A percentile compares a stretch with the other conserved stretches of the same genome.
phyloP scores from a whole-genome alignment of 2,113 vertebrate genomes.

The Parotia lawesii region DNA sequence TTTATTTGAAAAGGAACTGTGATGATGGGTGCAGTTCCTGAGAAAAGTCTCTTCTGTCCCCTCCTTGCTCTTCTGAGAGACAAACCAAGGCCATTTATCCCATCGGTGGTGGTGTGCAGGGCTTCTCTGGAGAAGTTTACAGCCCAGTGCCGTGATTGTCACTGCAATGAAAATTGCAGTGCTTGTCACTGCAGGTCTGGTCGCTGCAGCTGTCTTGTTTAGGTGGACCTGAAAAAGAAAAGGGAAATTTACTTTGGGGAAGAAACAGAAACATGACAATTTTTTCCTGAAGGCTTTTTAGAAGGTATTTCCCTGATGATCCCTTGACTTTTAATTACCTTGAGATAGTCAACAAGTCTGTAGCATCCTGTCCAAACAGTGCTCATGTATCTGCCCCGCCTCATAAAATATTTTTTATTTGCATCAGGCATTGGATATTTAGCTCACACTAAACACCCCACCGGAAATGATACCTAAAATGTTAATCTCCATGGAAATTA shows the following conservation, averaged over 20 bases:
- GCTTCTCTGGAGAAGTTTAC: neutral
- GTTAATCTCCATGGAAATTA: neutral
- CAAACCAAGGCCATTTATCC: neutral
- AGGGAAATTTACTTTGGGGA: neutral
- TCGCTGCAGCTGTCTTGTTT: neutral
- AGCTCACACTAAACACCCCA: neutral
- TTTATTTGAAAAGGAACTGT: constrained; percentile 4
- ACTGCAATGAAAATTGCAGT: neutral
- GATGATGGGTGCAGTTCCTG: neutral
- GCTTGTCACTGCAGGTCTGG: neutral
- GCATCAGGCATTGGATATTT: neutral
- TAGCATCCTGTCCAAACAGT: neutral
- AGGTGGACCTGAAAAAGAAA: neutral
- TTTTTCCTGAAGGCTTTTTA: neutral
- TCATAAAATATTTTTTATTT: neutral
- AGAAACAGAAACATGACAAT: rapidly evolving
- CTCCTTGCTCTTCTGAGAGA: neutral
- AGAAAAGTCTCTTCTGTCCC: neutral
- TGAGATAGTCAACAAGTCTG: neutral
- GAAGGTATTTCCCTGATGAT: neutral
- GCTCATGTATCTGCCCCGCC: neutral
- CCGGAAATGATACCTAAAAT: neutral
- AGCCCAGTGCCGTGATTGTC: neutral
- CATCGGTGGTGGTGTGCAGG: neutral
- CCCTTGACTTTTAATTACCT: neutral